phyloP scores from a whole-genome alignment of 2,797 vertebrate species.

The Loriculus beryllinus region DNA sequence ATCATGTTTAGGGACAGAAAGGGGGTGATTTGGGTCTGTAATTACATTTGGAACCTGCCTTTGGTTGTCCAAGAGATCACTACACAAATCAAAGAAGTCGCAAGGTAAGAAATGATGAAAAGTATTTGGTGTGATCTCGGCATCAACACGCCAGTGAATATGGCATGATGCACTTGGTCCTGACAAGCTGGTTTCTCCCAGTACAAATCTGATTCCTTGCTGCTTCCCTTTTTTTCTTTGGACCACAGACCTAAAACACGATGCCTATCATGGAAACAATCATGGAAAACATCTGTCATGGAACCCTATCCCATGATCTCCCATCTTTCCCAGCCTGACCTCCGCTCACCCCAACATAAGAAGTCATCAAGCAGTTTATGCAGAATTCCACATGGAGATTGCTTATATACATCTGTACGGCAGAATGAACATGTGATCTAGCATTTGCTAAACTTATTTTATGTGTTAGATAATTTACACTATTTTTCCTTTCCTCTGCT shows the following conservation, averaged over 20 bases:
- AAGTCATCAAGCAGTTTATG: not conserved
- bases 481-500: not conserved
- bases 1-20: not conserved
- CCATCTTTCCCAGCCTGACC: not conserved
- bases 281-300: not conserved
- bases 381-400: not conserved
- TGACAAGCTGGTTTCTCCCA: not conserved
- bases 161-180: not conserved
- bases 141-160: rapidly evolving
- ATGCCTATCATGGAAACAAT: not conserved
- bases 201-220: not conserved
- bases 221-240: not conserved
- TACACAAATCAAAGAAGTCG: not conserved
- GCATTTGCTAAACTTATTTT: not conserved
- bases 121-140: not conserved
- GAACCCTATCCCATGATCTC: not conserved
- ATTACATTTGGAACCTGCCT: not conserved
- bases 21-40: not conserved
- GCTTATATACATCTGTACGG: not conserved
- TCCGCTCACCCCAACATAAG: not conserved
- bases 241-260: not conserved
- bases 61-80: not conserved
- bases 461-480: not conserved
- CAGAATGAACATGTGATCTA: not conserved
- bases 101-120: not conserved